Conservation (phyloP, 1,140 invertebrate species). For the Pogonognathellus flavescens region DNA sequence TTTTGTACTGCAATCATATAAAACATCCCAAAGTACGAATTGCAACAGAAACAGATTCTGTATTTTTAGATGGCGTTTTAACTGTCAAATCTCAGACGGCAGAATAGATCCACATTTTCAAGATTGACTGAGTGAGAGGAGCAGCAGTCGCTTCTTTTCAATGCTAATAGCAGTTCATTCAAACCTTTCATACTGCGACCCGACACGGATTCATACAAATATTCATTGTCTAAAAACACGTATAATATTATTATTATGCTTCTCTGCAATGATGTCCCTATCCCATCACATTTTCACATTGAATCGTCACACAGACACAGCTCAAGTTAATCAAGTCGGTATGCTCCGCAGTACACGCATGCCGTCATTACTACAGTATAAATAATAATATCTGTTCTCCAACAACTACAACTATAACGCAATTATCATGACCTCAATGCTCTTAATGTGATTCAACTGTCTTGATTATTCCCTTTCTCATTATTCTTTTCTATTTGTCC, state of each 20-base stretch:
- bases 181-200: slow-evolving; percentile 26
- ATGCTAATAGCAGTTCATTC: slow-evolving; percentile 15
- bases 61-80: too few species aligned
- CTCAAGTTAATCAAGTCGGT: not conserved
- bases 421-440: slow-evolving; percentile 48
- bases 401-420: not conserved
- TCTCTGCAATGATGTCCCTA: too few species aligned
- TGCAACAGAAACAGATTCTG: too few species aligned
- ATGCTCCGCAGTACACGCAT: not conserved
- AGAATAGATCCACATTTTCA: too few species aligned
- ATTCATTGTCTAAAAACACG: slow-evolving; percentile 4
- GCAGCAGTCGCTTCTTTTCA: not conserved
- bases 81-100: too few species aligned
- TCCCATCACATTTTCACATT: not conserved
- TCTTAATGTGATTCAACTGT: slow-evolving; percentile 22
- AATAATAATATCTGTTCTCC: slow-evolving; percentile 7
- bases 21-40: too few species aligned
- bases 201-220: slow-evolving; percentile 2
- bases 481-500: slow-evolving; percentile 6
- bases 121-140: not conserved
- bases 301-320: not conserved
- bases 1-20: too few species aligned
- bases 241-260: too few species aligned
- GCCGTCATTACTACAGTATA: slow-evolving; percentile 35
- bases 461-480: slow-evolving; percentile 50